phyloP scores from a whole-genome alignment of 2,888 invertebrate genomes.

The Syrphus vitripennis region DNA sequence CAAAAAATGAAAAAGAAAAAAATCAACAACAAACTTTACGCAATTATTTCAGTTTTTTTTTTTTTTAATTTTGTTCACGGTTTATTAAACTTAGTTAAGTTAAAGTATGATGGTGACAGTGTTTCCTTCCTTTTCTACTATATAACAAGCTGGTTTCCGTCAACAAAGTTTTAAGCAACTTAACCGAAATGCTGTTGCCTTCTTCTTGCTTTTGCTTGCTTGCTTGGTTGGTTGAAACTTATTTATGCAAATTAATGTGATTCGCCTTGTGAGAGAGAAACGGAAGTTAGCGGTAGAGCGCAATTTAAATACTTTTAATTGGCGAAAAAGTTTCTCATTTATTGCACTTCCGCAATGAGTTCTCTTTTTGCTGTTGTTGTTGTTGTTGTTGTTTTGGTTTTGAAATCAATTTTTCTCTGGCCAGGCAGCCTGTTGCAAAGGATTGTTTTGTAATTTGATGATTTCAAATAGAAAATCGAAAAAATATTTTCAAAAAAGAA shows the following conservation, averaged over 20 bases:
- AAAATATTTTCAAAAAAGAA: too few species aligned
- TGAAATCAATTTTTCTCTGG: neutral
- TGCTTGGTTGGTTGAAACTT: neutral
- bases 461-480: neutral
- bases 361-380: neutral
- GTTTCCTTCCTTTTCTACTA: neutral
- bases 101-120: constrained; percentile 6
- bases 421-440: neutral
- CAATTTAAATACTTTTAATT: constrained; percentile 60
- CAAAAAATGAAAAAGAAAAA: neutral
- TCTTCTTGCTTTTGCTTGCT: neutral
- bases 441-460: neutral
- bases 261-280: neutral
- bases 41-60: constrained; percentile 1
- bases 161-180: constrained; percentile 19
- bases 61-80: neutral
- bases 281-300: constrained; percentile 19
- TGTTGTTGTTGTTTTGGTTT: neutral
- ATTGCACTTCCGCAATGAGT: constrained; percentile 16
- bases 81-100: constrained; percentile 10
- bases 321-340: constrained; percentile 29
- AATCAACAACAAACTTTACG: neutral
- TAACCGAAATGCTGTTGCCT: constrained; percentile 13
- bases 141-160: constrained; percentile 26
- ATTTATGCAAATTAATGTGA: constrained; percentile 47